Percentiles rank a stretch among this genome's conserved stretches.
Conservation (phyloP, 2,113 vertebrate species). For the Argyrosomus japonicus region DNA sequence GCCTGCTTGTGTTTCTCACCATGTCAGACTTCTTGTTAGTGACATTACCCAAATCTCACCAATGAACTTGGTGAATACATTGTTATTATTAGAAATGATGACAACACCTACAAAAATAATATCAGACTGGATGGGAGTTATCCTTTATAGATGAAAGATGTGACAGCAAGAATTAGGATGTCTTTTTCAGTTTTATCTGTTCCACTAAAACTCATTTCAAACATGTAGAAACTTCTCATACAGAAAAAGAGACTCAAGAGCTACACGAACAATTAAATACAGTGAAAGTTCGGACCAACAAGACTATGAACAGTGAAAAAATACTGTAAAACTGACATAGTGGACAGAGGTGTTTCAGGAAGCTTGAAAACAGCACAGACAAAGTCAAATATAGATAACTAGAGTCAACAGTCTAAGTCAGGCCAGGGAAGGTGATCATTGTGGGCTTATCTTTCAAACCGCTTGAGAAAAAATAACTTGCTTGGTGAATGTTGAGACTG, state of each 20-base stretch:
- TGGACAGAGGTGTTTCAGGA: not conserved
- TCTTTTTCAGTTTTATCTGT: not conserved
- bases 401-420: slow-evolving; percentile 19
- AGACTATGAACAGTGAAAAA: not conserved
- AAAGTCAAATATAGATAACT: slow-evolving; percentile 26
- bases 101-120: not conserved
- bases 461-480: not conserved
- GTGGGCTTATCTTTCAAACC: slow-evolving; percentile 26
- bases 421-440: not conserved
- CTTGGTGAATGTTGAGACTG: not conserved
- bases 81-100: not conserved
- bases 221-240: too few relatives aligned
- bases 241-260: not conserved
- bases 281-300: not conserved
- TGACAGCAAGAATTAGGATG: not conserved
- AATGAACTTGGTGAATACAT: not conserved
- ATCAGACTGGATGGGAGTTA: not conserved
- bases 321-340: not conserved
- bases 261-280: not conserved
- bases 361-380: not conserved
- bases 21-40: not conserved
- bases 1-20: not conserved
- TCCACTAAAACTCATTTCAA: not conserved
- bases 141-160: not conserved
- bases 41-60: slow-evolving; percentile 25